A percentile compares a stretch with the other conserved stretches of the same genome.
Conservation (phyloP, 2,113 vertebrate genomes). For the Polyodon spathula region DNA sequence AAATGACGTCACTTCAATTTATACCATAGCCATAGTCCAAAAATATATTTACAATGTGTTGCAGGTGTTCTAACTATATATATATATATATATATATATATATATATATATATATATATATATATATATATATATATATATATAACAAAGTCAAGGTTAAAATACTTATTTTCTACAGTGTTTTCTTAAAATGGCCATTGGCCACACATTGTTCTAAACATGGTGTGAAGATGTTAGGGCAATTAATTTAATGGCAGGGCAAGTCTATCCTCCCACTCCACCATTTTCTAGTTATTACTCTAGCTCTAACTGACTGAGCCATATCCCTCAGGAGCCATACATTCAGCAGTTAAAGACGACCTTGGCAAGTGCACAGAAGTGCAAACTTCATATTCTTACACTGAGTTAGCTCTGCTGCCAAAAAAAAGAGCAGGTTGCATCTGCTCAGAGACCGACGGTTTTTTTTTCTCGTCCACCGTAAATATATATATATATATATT, state of each 20-base stretch:
- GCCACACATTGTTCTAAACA: constrained; percentile 6
- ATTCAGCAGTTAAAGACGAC: constrained; percentile 36
- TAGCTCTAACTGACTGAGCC: constrained; percentile 30
- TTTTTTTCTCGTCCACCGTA: too few species aligned
- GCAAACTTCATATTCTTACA: constrained; percentile 29
- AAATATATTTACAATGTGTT: too few species aligned
- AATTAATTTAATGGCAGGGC: constrained; percentile 38
- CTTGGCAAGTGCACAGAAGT: constrained; percentile 39
- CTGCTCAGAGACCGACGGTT: too few species aligned
- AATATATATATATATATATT: too few species aligned
- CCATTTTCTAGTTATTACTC: constrained; percentile 34
- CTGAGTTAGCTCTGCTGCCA: constrained; percentile 26
- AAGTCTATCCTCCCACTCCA: constrained; percentile 26
- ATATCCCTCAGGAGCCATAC: constrained; percentile 39
- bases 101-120: too few species aligned
- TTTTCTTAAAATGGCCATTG: not conserved
- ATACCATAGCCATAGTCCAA: too few species aligned
- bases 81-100: too few species aligned
- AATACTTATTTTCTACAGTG: too few species aligned
- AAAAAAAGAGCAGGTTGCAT: constrained; percentile 22
- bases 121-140: too few species aligned
- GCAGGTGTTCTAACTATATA: too few species aligned
- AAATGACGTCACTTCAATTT: too few species aligned
- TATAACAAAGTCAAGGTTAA: too few species aligned
- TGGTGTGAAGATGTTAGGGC: constrained; percentile 26